phyloP scores from a whole-genome alignment of 2,797 vertebrate species.

The Cichlasoma orientale region DNA sequence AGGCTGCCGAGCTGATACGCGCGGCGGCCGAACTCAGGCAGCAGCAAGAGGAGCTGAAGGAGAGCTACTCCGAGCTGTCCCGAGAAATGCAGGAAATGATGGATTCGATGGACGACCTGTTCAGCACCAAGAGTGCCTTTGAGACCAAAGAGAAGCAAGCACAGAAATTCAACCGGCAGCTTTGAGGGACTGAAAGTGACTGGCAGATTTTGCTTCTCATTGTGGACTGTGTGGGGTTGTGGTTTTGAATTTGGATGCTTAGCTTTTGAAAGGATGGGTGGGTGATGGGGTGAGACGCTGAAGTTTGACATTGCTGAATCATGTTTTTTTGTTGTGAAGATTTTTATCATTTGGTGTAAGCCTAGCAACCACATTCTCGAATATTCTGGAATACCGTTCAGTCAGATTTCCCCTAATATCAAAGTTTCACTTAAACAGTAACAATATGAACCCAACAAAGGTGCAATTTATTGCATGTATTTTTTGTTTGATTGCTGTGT shows the following conservation, averaged over 20 bases:
- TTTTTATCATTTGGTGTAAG: slow-evolving; percentile 5
- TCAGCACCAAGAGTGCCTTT: slow-evolving; percentile 83
- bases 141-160: slow-evolving; percentile 84
- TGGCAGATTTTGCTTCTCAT: slow-evolving; percentile 9
- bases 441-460: background rate
- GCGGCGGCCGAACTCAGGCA: slow-evolving; percentile 77
- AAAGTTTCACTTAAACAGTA: background rate
- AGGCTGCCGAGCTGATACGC: slow-evolving; percentile 80
- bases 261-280: background rate
- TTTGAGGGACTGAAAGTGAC: slow-evolving; percentile 67
- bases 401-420: background rate
- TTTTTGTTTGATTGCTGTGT: background rate
- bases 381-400: background rate
- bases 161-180: slow-evolving; percentile 84
- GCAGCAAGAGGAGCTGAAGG: slow-evolving; percentile 83
- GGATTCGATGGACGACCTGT: slow-evolving; percentile 79
- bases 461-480: background rate
- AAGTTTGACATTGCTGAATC: slow-evolving; percentile 16
- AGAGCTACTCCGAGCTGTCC: slow-evolving; percentile 81
- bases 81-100: slow-evolving; percentile 82
- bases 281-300: background rate
- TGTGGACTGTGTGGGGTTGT: background rate
- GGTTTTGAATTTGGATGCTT: slow-evolving; percentile 28
- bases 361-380: background rate
- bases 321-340: background rate